Percentiles rank a stretch among this genome's conserved stretches.
phyloP scores from a whole-genome alignment of 2,113 vertebrate genomes.

The Forbesichthys agassizii region DNA sequence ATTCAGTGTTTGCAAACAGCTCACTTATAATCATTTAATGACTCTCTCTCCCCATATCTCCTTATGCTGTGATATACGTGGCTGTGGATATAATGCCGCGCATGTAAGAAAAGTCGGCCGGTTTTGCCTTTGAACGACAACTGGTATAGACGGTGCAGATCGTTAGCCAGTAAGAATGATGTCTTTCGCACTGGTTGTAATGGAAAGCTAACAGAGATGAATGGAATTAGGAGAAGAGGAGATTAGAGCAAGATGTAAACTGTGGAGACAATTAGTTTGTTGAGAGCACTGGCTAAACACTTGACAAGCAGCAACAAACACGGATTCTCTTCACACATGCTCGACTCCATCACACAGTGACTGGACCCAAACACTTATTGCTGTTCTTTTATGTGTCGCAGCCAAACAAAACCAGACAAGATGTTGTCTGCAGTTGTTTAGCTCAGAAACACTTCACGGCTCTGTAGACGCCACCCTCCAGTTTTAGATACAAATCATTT shows the following conservation, averaged over 20 bases:
- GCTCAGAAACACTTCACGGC: background rate
- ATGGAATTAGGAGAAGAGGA: slow-evolving; percentile 40
- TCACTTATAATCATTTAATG: slow-evolving; percentile 68
- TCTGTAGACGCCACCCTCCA: too few species aligned
- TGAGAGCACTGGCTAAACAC: slow-evolving; percentile 24
- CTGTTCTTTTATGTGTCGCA: slow-evolving; percentile 35
- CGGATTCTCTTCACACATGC: slow-evolving; percentile 4
- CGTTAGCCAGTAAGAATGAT: slow-evolving; percentile 10
- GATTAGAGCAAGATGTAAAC: slow-evolving; percentile 34
- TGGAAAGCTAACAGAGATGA: slow-evolving; percentile 51
- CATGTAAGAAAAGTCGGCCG: too few species aligned
- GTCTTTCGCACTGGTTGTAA: slow-evolving; percentile 11
- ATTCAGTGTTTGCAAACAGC: slow-evolving; percentile 64
- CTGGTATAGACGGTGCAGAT: background rate
- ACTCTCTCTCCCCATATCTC: slow-evolving; percentile 45
- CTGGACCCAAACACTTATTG: slow-evolving; percentile 35
- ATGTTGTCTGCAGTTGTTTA: slow-evolving; percentile 37
- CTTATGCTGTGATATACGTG: slow-evolving; percentile 34
- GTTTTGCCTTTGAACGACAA: background rate
- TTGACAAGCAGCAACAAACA: slow-evolving; percentile 1
- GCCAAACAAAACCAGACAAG: slow-evolving; percentile 41
- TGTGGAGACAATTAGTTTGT: slow-evolving; percentile 25
- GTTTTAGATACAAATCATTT: too few species aligned
- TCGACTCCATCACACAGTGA: slow-evolving; percentile 30
- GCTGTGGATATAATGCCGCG: slow-evolving; percentile 34